Evolutionary conservation across 2,113 vertebrate species (phyloP).

Genomic region (Salvator merianae): DNA sequence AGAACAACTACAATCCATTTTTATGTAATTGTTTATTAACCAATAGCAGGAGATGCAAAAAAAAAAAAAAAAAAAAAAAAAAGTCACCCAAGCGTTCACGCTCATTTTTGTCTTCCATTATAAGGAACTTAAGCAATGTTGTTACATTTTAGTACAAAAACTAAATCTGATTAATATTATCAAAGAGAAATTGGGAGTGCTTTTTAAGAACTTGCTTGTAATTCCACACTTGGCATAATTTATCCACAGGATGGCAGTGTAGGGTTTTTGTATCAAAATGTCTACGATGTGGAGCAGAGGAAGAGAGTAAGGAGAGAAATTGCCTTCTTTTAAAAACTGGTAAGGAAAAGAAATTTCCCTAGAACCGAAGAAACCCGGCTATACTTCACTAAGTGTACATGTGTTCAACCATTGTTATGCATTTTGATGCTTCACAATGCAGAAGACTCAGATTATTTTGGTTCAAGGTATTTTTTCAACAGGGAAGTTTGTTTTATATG

Average conservation of each 20-base stretch:
- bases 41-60: background rate
- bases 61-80: background rate
- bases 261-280: conserved; percentile 37
- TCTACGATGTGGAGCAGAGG: accelerated
- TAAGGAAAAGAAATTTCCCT: no score
- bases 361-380: no score
- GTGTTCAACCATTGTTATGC: no score
- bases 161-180: background rate
- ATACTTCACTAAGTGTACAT: no score
- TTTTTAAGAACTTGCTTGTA: background rate
- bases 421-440: no score
- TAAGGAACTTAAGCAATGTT: background rate
- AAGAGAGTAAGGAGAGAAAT: background rate
- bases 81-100: background rate
- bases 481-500: no score
- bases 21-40: background rate
- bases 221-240: background rate
- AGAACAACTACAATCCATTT: no score
- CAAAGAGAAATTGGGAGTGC: background rate
- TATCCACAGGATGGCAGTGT: conserved; percentile 61
- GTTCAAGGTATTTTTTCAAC: no score
- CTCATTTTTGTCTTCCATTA: conserved; percentile 1
- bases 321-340: no score
- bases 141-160: background rate
- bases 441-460: no score